These are phyloP conservation scores for Cyanocitta stelleri DNA, from an alignment of 2,113 vertebrate genomes.

Conservation along the genomic window DNA sequence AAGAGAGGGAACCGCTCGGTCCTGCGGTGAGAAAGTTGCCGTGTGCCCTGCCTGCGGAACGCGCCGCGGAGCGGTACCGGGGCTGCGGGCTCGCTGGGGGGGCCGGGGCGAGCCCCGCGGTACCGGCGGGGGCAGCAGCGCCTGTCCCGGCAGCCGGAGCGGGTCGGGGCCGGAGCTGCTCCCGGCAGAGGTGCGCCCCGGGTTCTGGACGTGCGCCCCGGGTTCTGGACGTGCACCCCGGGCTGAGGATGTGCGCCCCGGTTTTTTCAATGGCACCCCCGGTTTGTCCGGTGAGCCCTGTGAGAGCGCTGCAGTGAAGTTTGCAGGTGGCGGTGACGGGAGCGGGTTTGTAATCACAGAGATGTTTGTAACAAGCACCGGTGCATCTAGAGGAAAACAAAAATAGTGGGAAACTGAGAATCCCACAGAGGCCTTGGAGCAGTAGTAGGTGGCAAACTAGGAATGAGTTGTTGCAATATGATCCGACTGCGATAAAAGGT, in stretches of 20 bases:
- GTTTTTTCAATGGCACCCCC: not conserved
- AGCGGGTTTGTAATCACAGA: not conserved
- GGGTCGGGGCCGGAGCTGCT: not conserved
- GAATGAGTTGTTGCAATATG: not conserved
- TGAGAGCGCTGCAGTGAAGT: not conserved
- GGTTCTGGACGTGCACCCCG: too few species aligned
- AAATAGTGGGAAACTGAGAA: not conserved
- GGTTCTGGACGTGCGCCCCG: fast-evolving
- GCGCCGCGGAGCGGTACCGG: not conserved
- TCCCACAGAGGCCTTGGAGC: not conserved
- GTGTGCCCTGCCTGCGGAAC: not conserved
- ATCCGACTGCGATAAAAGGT: not conserved
- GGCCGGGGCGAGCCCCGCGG: not conserved
- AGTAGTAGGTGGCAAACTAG: not conserved
- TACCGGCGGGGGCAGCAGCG: not conserved
- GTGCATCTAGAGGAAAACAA: not conserved
- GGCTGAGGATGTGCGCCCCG: not conserved
- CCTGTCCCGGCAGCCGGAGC: not conserved
- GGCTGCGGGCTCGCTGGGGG: not conserved
- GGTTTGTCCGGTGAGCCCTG: not conserved
- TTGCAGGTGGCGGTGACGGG: not conserved
- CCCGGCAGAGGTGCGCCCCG: not conserved
- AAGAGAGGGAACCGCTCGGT: not conserved
- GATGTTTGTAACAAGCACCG: not conserved
- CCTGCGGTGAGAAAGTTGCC: slow-evolving; percentile 4